Evolutionary conservation across 2,888 invertebrate species (phyloP).

Genomic region (Pyrocoelia pectoralis): DNA sequence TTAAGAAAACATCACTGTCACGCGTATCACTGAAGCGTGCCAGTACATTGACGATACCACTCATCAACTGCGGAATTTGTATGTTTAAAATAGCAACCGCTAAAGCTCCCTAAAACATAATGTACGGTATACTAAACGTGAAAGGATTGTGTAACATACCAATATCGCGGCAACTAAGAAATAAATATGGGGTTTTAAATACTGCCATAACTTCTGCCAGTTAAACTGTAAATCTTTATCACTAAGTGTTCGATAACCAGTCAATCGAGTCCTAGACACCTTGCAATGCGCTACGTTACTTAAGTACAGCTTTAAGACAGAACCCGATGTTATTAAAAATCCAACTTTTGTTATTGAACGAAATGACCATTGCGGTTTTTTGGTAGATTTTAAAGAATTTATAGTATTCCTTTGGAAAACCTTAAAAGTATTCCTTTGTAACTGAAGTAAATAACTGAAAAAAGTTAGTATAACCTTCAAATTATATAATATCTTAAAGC

Average conservation of each 20-base stretch:
- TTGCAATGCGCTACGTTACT: conserved; percentile 45
- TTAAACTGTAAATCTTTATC: conserved; percentile 73
- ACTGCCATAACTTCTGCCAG: conserved; percentile 77
- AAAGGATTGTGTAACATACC: no score
- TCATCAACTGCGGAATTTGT: conserved; percentile 85
- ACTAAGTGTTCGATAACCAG: conserved; percentile 49
- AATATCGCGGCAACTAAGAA: conserved; percentile 79
- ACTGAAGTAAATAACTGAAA: conserved; percentile 23
- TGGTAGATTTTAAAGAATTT: conserved; percentile 17
- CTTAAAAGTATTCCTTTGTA: conserved; percentile 24
- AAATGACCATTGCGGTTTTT: conserved; percentile 28
- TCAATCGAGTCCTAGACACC: conserved; percentile 49
- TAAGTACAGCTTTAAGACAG: conserved; percentile 15
- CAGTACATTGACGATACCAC: conserved; percentile 82
- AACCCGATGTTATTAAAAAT: conserved; percentile 23
- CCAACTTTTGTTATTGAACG: conserved; percentile 37
- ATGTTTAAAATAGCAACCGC: conserved; percentile 89
- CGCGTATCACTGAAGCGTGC: conserved; percentile 65
- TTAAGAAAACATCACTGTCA: conserved; percentile 64
- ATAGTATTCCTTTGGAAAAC: conserved; percentile 17
- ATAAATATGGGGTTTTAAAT: conserved; percentile 80
- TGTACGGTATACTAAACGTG: conserved; percentile 1
- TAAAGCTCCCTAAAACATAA: conserved; percentile 77
- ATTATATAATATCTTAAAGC: conserved; percentile 13
- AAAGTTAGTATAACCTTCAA: conserved; percentile 1